Evolutionary conservation across 2,797 vertebrate species (phyloP).

Genomic region (Phrynocephalus guinanensis): DNA sequence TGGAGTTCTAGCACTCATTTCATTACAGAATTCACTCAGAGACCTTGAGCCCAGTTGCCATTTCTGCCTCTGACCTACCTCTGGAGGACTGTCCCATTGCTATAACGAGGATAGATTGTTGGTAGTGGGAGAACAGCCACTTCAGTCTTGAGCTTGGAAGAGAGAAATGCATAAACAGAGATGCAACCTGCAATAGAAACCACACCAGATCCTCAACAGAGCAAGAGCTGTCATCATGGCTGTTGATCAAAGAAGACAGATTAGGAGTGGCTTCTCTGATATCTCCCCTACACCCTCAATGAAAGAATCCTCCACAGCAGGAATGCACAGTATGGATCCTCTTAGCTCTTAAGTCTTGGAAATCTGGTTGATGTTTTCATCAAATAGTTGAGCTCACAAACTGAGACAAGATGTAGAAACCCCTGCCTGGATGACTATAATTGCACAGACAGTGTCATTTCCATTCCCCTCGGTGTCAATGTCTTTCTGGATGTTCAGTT

Average conservation of each 20-base stretch:
- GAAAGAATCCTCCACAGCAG: not conserved
- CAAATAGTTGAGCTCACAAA: not conserved
- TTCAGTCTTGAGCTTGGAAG: too few species aligned
- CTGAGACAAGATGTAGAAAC: not conserved
- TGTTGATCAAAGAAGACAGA: fast-evolving
- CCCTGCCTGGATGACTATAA: not conserved
- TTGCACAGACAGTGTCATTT: not conserved
- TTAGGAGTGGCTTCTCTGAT: not conserved
- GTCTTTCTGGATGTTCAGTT: not conserved
- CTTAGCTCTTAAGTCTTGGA: not conserved
- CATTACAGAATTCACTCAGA: too few species aligned
- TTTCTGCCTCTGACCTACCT: too few species aligned
- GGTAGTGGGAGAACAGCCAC: too few species aligned
- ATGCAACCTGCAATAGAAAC: not conserved
- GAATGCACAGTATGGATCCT: fast-evolving
- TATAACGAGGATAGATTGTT: too few species aligned
- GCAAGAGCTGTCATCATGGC: too few species aligned
- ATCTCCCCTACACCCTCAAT: not conserved
- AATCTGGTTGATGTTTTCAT: not conserved
- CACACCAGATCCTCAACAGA: not conserved
- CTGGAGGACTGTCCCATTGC: too few species aligned
- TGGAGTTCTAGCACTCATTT: too few species aligned
- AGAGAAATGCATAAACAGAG: not conserved
- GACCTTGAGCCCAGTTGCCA: too few species aligned
- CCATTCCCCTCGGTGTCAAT: fast-evolving